Percentiles rank a stretch among this genome's conserved stretches.
Conservation (phyloP, 1,140 invertebrate species). For the Agrilus planipennis region DNA sequence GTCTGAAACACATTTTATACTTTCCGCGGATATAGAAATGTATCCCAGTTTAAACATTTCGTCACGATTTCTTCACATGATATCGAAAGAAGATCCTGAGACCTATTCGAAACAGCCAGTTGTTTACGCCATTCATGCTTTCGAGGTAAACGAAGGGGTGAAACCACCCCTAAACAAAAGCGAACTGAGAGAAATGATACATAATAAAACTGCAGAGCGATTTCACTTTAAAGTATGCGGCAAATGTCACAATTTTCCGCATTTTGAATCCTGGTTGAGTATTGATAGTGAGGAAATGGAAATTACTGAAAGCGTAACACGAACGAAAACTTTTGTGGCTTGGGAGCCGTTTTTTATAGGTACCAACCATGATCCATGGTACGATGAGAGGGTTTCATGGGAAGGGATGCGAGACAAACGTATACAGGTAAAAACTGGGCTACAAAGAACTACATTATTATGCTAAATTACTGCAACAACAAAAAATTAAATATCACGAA, state of each 20-base stretch:
- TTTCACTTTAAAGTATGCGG: conserved; percentile 45
- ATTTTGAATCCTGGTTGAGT: conserved; percentile 23
- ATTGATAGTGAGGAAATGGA: conserved; percentile 12
- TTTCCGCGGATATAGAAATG: conserved; percentile 40
- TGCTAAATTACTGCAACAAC: no score
- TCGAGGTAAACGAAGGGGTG: conserved; percentile 33
- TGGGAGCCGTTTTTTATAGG: conserved; percentile 49
- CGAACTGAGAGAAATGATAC: conserved; percentile 32
- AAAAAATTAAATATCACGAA: no score
- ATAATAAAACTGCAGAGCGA: conserved; percentile 33
- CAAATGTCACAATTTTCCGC: conserved; percentile 37
- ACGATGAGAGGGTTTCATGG: conserved; percentile 43
- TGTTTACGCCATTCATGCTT: conserved; percentile 32
- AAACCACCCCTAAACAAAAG: conserved; percentile 17
- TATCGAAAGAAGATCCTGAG: no score
- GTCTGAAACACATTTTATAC: conserved; percentile 33
- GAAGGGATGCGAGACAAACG: conserved; percentile 46
- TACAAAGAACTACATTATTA: no score
- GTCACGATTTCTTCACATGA: conserved; percentile 25
- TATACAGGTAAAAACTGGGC: conserved; percentile 46
- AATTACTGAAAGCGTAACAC: conserved; percentile 20
- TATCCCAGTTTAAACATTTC: conserved; percentile 30
- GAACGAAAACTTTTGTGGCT: conserved; percentile 31
- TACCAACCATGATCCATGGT: conserved; percentile 41
- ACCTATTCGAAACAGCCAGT: no score